Evolutionary conservation across 1,140 invertebrate species (phyloP).

Genomic region (Drosophila pseudoananassae): DNA sequence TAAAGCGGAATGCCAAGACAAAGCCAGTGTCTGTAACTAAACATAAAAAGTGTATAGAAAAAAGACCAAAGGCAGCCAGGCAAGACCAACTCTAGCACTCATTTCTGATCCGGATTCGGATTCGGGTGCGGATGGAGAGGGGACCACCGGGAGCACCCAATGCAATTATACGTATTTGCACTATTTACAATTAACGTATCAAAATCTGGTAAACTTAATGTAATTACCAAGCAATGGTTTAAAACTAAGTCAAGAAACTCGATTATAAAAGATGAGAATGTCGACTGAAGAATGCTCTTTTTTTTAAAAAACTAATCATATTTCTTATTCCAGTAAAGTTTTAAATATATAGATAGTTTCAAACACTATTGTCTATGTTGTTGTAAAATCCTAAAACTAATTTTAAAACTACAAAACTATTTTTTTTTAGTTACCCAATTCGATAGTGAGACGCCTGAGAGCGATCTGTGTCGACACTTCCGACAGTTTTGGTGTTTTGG

Average conservation of each 20-base stretch:
- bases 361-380: too few species aligned
- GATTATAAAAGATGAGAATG: neutral
- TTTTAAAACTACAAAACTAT: too few species aligned
- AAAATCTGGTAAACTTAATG: conserved; percentile 80
- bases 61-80: conserved; percentile 51
- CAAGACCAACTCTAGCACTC: conserved; percentile 46
- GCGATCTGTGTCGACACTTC: conserved; percentile 47
- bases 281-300: conserved; percentile 9
- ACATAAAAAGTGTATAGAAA: neutral
- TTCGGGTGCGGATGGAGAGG: neutral
- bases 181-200: conserved; percentile 80
- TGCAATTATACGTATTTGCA: conserved; percentile 77
- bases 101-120: conserved; percentile 13
- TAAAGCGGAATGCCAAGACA: conserved; percentile 60
- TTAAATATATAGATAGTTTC: too few species aligned
- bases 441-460: conserved; percentile 13
- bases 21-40: neutral
- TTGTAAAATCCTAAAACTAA: too few species aligned
- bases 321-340: too few species aligned
- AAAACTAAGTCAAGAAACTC: conserved; percentile 9
- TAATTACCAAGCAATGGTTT: conserved; percentile 55
- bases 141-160: conserved; percentile 37
- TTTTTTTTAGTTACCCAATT: too few species aligned
- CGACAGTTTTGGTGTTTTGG: conserved; percentile 30
- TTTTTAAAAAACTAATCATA: neutral